Evolutionary conservation across 2,888 invertebrate genomes (phyloP).

Genomic region (Stegophylla sp.): DNA sequence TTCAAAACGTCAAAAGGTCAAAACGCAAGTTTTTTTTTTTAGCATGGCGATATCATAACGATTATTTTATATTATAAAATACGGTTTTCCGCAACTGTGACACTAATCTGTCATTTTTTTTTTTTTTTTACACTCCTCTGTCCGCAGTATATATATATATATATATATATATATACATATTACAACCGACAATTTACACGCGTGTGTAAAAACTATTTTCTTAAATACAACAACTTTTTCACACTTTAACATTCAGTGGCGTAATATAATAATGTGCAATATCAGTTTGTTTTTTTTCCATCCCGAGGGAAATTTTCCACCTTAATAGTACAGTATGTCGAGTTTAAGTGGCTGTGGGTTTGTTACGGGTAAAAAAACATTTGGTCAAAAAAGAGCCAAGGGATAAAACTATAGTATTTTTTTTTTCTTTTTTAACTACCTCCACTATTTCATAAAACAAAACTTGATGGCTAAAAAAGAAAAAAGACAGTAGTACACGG

Average conservation of each 20-base stretch:
- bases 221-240: not conserved
- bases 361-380: slow-evolving; percentile 17
- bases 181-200: not conserved
- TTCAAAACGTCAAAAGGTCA: too few species aligned
- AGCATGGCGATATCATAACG: too few species aligned
- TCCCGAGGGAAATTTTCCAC: slow-evolving; percentile 28
- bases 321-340: not conserved
- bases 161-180: not conserved
- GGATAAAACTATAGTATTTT: slow-evolving; percentile 1
- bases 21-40: too few species aligned
- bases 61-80: not conserved
- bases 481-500: not conserved
- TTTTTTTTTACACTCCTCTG: too few species aligned
- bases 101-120: too few species aligned
- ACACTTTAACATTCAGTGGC: not conserved
- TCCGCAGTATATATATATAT: too few species aligned
- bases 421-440: not conserved
- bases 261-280: not conserved
- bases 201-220: not conserved
- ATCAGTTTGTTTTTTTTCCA: not conserved
- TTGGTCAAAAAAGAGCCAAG: not conserved
- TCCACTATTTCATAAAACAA: not conserved
- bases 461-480: not conserved
- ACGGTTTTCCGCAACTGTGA: too few species aligned
- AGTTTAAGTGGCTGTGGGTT: not conserved